Conservation (phyloP, 2,888 invertebrate genomes). For the Leuctra nigra region DNA sequence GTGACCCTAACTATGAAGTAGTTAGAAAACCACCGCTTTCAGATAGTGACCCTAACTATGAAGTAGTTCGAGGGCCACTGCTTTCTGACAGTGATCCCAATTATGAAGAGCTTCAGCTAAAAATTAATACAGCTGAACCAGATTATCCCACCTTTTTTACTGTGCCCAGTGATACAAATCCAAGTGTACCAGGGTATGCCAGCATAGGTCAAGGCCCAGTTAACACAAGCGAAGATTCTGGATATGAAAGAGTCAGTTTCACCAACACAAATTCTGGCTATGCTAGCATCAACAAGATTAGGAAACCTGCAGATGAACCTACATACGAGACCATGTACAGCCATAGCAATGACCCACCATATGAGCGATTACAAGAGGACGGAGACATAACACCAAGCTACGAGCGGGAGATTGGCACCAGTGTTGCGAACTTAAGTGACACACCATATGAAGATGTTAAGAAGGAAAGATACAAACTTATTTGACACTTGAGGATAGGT, state of each 20-base stretch:
- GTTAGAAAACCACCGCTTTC: constrained; percentile 46
- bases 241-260: constrained; percentile 31
- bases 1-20: constrained; percentile 77
- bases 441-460: no score
- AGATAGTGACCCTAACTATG: constrained; percentile 61
- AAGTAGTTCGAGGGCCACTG: constrained; percentile 49
- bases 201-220: constrained; percentile 26
- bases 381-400: constrained; percentile 18
- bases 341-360: constrained; percentile 48
- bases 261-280: constrained; percentile 45
- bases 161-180: neutral
- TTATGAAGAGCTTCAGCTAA: constrained; percentile 43
- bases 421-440: no score
- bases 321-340: constrained; percentile 53
- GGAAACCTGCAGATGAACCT: constrained; percentile 36
- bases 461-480: no score
- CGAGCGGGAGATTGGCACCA: no score
- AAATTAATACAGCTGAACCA: no score
- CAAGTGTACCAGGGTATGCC: constrained; percentile 33
- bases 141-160: neutral
- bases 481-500: no score
- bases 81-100: constrained; percentile 63
- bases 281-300: constrained; percentile 19
- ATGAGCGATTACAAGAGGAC: constrained; percentile 34
- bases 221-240: constrained; percentile 14